phyloP scores from a whole-genome alignment of 1,140 invertebrate species.

The Atta colombica region DNA sequence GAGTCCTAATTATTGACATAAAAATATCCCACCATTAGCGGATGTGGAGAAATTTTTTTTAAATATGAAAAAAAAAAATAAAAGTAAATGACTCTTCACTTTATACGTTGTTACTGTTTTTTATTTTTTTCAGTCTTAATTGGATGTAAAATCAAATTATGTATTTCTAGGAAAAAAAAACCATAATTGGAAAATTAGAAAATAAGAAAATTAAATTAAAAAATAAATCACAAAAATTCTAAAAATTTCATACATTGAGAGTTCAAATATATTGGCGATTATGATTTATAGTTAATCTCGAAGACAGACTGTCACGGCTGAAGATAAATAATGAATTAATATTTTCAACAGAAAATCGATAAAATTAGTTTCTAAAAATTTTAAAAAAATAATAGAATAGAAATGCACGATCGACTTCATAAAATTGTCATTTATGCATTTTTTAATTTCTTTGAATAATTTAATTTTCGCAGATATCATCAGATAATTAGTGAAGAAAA shows the following conservation, averaged over 20 bases:
- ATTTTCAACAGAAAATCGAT: not conserved
- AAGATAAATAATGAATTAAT: not conserved
- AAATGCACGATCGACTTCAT: not conserved
- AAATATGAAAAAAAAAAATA: not conserved
- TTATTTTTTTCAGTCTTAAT: not conserved
- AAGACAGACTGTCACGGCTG: not conserved
- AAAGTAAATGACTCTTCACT: not conserved
- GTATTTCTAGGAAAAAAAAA: not conserved
- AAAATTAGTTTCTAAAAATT: not conserved
- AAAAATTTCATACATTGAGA: too few species aligned
- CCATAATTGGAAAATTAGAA: not conserved
- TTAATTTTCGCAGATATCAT: not conserved
- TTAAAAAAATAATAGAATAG: not conserved
- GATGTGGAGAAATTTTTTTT: not conserved
- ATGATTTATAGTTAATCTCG: not conserved
- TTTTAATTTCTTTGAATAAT: not conserved
- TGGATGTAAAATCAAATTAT: not conserved
- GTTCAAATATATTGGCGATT: not conserved
- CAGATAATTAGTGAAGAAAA: not conserved
- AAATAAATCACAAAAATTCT: not conserved
- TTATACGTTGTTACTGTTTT: not conserved
- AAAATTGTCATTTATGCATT: not conserved
- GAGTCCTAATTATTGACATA: not conserved
- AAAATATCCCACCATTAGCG: not conserved
- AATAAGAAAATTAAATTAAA: not conserved